phyloP scores from a whole-genome alignment of 2,888 invertebrate species.

The Miltochrista miniata region DNA sequence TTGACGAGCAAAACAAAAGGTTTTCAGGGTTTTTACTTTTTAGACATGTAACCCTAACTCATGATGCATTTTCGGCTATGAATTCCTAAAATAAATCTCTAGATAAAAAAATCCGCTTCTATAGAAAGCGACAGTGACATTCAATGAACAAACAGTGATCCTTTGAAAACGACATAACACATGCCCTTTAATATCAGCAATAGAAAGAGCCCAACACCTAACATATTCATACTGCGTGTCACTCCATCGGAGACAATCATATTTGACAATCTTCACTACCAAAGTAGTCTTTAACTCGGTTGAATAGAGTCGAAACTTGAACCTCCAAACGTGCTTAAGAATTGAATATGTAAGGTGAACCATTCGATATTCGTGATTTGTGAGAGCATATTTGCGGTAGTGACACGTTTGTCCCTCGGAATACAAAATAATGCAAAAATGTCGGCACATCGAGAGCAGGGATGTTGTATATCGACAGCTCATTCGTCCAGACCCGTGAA shows the following conservation, averaged over 20 bases:
- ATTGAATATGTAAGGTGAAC: constrained; percentile 37
- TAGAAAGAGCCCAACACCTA: constrained; percentile 16
- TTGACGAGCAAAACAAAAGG: too few relatives aligned
- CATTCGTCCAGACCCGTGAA: too few relatives aligned
- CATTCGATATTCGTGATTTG: constrained; percentile 36
- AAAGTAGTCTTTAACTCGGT: not conserved
- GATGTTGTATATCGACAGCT: too few relatives aligned
- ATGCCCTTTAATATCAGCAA: not conserved
- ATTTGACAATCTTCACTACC: not conserved
- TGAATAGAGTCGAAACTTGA: constrained; percentile 3
- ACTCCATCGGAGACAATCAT: constrained; percentile 22
- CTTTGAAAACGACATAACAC: not conserved
- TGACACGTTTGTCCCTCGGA: constrained; percentile 26
- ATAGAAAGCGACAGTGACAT: not conserved
- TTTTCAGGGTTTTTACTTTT: too few relatives aligned
- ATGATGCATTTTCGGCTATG: not conserved
- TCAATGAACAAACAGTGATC: not conserved
- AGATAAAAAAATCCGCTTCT: not conserved
- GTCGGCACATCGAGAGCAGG: too few relatives aligned
- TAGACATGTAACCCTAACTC: not conserved
- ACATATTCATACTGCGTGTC: constrained; percentile 28
- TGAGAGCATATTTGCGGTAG: constrained; percentile 32
- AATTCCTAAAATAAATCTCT: not conserved
- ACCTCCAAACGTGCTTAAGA: constrained; percentile 1
- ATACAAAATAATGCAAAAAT: constrained; percentile 25